Base-by-base conservation (phyloP, 1,140 invertebrate genomes). In the Zaprionus vittiger region DNA sequence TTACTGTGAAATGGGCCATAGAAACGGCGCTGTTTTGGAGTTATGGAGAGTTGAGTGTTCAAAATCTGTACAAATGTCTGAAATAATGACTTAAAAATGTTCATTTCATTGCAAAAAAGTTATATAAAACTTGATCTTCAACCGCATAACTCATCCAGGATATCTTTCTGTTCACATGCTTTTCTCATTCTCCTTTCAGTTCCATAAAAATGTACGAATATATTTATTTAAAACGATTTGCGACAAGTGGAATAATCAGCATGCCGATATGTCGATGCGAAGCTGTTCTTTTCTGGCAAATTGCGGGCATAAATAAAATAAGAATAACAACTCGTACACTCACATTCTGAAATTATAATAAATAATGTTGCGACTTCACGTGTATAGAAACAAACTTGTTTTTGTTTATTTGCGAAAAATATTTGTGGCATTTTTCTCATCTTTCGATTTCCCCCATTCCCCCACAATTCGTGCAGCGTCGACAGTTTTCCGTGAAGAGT, bases 401-500 rank as follows among this genome's bases (percentile, higher is more conserved):
- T 75, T 74, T 75, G 73, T 49, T 75, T 74, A 66, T 26, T 65
- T 73, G 38, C 49, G 59, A 52, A 24, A 24, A 68, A 63, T 69
- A 59, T 41, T 71, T 38, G 59, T 59, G 20, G n/a, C n/a, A 59
- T 64, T 57, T 64, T 52, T 52, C 20, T 52, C 20, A 17, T 44
- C 17, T 44, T 9, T 47, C 47, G 20, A 14, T 24, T 52, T 24
- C 3, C 12, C 20, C 7, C 17, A 31, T 31, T n/a, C 4, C 5
- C 6, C 5, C 7, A 9, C 12, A 52, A 14, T 52, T 24, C 12
- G 47, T 22, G 84, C 81, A 54, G 73, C 79, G 79, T 87, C 81
- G 85, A 79, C 84, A 84, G 84, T 90, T 87, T 87, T 71, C 70
- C 66, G 26, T 38, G 68, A 61, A 74, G 85, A 62, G 57, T 79